Evolutionary conservation across 2,888 invertebrate species (phyloP).

Genomic region (Limnephilus auricula): DNA sequence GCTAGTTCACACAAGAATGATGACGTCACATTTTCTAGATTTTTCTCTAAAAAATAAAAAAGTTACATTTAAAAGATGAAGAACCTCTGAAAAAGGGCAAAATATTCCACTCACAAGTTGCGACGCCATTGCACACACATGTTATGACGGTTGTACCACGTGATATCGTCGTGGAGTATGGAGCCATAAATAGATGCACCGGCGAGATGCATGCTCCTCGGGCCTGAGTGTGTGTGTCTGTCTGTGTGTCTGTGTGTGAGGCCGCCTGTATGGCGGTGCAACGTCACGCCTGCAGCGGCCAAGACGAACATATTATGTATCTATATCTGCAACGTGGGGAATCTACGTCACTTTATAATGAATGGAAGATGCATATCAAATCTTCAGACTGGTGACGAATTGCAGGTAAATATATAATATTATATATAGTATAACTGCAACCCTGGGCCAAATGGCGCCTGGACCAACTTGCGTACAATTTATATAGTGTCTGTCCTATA

Average conservation of each 20-base stretch:
- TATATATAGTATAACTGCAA: too few relatives aligned
- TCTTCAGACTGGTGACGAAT: neutral
- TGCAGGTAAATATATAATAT: neutral
- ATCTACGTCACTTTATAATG: neutral
- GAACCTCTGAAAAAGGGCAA: neutral
- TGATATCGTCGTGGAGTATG: neutral
- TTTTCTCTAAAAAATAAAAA: too few relatives aligned
- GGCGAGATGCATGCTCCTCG: neutral
- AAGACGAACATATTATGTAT: neutral
- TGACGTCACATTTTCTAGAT: too few relatives aligned
- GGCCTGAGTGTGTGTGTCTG: neutral
- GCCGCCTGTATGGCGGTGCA: neutral
- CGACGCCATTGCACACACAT: neutral
- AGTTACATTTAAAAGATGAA: neutral
- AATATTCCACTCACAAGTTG: constrained; percentile 20
- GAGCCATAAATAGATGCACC: constrained; percentile 21
- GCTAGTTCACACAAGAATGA: too few relatives aligned
- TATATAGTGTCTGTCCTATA: neutral
- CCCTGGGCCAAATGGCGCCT: neutral
- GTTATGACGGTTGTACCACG: neutral
- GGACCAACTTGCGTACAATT: neutral
- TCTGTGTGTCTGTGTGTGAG: neutral
- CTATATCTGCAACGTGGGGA: neutral
- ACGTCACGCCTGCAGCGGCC: neutral
- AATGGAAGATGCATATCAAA: constrained; percentile 13